These are phyloP conservation scores for Amphipoea oculea DNA, from an alignment of 2,888 invertebrate species.

Conservation along the genomic window DNA sequence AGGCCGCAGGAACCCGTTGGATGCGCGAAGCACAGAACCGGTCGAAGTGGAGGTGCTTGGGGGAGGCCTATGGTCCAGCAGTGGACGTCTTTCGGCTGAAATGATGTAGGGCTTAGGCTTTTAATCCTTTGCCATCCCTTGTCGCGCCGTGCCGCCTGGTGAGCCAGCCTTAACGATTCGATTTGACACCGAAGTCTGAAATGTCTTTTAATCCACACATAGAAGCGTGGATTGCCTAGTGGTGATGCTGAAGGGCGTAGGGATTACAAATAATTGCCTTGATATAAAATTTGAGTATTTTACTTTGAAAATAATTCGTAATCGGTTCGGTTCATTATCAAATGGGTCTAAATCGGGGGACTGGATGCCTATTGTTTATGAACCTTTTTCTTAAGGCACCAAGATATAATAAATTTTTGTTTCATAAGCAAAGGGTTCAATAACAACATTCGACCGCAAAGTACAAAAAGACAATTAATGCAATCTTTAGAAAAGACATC, in stretches of 20 bases:
- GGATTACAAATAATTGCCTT: background rate
- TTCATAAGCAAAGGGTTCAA: background rate
- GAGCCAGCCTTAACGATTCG: background rate
- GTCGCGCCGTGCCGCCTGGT: background rate
- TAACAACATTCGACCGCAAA: background rate
- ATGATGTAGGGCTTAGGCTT: background rate
- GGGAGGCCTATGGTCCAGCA: too few relatives aligned
- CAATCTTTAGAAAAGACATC: constrained; percentile 3
- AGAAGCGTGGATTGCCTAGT: background rate
- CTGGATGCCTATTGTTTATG: background rate
- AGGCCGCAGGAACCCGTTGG: too few relatives aligned
- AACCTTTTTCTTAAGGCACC: background rate
- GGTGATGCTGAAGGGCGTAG: too few relatives aligned
- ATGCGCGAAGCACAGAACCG: too few relatives aligned
- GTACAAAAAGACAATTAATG: background rate
- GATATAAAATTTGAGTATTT: background rate
- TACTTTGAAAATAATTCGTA: background rate
- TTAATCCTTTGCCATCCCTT: background rate
- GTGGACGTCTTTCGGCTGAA: too few relatives aligned
- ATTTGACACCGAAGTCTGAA: background rate
- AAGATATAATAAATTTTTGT: background rate
- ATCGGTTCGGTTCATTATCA: background rate
- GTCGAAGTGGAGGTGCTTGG: too few relatives aligned
- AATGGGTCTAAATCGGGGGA: constrained; percentile 7
- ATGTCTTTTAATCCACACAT: background rate